Evolutionary conservation across 53 echinoderm and acorn worm genomes (phyloP).

Genomic region (Pentamera pediparva): DNA sequence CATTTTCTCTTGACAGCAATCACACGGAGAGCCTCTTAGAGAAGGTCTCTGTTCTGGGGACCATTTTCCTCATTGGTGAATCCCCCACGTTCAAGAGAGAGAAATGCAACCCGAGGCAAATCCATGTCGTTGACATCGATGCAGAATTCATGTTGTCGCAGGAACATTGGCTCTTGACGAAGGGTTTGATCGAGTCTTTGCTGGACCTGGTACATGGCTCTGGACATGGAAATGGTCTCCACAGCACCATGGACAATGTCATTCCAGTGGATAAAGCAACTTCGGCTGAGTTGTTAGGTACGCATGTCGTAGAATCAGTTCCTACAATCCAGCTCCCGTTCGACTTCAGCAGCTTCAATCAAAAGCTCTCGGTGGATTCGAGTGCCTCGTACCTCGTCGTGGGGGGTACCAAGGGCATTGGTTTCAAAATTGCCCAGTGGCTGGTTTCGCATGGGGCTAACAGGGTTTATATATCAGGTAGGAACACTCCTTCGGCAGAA

Average conservation of each 20-base stretch:
- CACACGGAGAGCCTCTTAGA: not conserved
- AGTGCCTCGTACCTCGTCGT: slow-evolving; percentile 56
- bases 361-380: not conserved
- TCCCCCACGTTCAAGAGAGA: too few relatives aligned
- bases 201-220: not conserved
- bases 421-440: slow-evolving; percentile 51
- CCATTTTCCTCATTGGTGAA: not conserved
- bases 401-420: slow-evolving; percentile 64
- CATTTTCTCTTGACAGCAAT: not conserved
- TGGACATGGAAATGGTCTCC: not conserved
- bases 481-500: slow-evolving; percentile 7
- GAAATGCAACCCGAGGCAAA: not conserved
- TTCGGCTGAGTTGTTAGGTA: too few relatives aligned
- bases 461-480: slow-evolving; percentile 38
- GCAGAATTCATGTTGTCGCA: not conserved
- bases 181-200: not conserved
- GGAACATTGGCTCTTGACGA: not conserved
- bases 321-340: not conserved
- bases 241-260: not conserved
- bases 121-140: not conserved
- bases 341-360: not conserved
- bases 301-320: not conserved
- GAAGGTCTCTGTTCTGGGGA: not conserved
- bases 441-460: slow-evolving; percentile 43
- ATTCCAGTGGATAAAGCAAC: not conserved